phyloP scores from a whole-genome alignment of 2,797 vertebrate species.

The Nasua narica region DNA sequence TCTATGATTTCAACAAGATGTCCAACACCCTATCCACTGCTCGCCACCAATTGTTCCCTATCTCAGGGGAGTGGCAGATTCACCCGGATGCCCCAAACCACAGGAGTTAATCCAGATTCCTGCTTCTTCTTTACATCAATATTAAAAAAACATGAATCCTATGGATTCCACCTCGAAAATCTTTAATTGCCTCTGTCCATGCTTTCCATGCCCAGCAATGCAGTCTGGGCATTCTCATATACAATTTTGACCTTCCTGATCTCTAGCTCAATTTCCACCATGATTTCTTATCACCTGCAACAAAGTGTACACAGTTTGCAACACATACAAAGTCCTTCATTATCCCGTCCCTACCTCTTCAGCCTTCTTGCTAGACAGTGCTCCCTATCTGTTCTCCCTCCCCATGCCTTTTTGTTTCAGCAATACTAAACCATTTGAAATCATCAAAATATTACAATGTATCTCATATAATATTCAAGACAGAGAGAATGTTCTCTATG shows the following conservation, averaged over 20 bases:
- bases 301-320: background rate
- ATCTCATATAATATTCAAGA: background rate
- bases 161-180: background rate
- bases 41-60: background rate
- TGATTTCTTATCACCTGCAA: background rate
- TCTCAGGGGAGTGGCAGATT: background rate
- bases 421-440: background rate
- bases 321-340: background rate
- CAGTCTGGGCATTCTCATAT: background rate
- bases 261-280: background rate
- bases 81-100: background rate
- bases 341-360: background rate
- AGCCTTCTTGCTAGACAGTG: background rate
- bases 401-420: background rate
- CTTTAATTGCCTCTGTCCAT: background rate
- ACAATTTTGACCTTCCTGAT: background rate
- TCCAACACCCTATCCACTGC: background rate
- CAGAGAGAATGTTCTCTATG: background rate
- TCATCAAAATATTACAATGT: background rate
- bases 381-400: background rate
- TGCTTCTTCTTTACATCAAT: background rate
- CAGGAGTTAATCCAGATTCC: background rate
- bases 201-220: background rate
- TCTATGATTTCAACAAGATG: background rate
- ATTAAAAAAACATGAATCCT: background rate